These are phyloP conservation scores for Cyprinodon diabolis DNA, from an alignment of 2,797 vertebrate genomes.

Conservation along the genomic window DNA sequence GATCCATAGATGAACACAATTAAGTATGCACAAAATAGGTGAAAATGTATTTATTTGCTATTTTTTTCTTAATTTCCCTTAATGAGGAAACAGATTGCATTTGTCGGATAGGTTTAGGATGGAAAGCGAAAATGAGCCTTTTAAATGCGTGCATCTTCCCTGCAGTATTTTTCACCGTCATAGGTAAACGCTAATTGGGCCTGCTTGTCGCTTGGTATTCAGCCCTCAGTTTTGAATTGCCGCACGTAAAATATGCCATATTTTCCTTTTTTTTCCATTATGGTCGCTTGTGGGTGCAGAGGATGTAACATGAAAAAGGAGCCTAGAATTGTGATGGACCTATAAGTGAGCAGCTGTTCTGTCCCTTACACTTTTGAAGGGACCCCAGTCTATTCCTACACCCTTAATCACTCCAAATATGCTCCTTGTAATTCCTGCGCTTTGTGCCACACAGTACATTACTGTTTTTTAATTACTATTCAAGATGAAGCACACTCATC, in stretches of 20 bases:
- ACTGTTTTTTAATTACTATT: background rate
- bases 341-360: conserved; percentile 6
- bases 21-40: background rate
- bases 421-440: background rate
- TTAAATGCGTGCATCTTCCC: background rate
- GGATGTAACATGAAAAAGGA: background rate
- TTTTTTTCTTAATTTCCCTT: background rate
- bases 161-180: conserved; percentile 30
- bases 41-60: background rate
- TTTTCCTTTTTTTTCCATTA: background rate
- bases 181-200: conserved; percentile 44
- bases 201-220: conserved; percentile 16
- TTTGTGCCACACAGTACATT: background rate
- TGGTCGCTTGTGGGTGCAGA: background rate
- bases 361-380: conserved; percentile 31
- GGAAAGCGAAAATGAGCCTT: background rate
- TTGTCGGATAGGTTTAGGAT: background rate
- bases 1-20: background rate
- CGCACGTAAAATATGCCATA: conserved; percentile 6
- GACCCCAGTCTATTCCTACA: background rate
- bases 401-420: background rate
- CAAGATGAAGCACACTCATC: background rate
- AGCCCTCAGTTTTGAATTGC: conserved; percentile 10
- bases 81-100: background rate
- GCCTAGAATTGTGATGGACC: conserved; percentile 14